A percentile compares a stretch with the other conserved stretches of the same genome.
Conservation (phyloP, 2,888 invertebrate genomes). For the Aplocera efformata region DNA sequence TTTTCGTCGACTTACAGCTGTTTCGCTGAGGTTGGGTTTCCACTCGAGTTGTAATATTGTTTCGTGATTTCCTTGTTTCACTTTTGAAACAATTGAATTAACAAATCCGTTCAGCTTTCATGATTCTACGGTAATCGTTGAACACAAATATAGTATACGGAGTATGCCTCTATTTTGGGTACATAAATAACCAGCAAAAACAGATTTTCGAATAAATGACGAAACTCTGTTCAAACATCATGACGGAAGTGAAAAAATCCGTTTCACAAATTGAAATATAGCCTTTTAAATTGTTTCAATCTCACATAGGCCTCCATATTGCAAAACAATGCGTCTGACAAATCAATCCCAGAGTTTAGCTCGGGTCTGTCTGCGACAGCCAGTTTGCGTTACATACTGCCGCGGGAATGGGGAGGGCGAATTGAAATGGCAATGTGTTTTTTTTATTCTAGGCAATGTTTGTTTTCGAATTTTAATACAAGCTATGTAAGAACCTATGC, state of each 20-base stretch:
- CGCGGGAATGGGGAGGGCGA: conserved; percentile 9
- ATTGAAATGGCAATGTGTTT: conserved; percentile 3
- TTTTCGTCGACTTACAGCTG: conserved; percentile 22
- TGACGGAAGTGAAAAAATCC: conserved; percentile 18
- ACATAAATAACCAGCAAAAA: conserved; percentile 6
- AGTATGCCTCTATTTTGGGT: not conserved
- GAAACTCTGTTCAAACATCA: conserved; percentile 13
- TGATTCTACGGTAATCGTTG: too few relatives aligned
- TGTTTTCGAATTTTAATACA: conserved; percentile 1
- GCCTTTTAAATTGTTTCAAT: conserved; percentile 26
- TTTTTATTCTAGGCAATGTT: conserved; percentile 5
- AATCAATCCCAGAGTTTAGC: conserved; percentile 53
- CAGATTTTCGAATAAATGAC: conserved; percentile 17
- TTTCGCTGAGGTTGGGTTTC: conserved; percentile 17
- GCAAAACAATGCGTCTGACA: conserved; percentile 50
- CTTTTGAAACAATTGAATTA: conserved; percentile 4
- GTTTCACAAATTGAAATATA: conserved; percentile 25
- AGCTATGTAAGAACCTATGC: not conserved
- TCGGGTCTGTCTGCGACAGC: conserved; percentile 43
- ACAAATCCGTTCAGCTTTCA: not conserved
- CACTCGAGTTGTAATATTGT: conserved; percentile 9
- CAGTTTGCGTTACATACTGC: conserved; percentile 36
- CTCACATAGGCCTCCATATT: conserved; percentile 28
- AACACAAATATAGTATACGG: too few relatives aligned
- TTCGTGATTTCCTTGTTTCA: conserved; percentile 8